Percentiles rank a stretch among this genome's conserved stretches.
These are phyloP conservation scores for Sebastes oblongus DNA, from an alignment of 2,797 vertebrate species.

Conservation along the genomic window DNA sequence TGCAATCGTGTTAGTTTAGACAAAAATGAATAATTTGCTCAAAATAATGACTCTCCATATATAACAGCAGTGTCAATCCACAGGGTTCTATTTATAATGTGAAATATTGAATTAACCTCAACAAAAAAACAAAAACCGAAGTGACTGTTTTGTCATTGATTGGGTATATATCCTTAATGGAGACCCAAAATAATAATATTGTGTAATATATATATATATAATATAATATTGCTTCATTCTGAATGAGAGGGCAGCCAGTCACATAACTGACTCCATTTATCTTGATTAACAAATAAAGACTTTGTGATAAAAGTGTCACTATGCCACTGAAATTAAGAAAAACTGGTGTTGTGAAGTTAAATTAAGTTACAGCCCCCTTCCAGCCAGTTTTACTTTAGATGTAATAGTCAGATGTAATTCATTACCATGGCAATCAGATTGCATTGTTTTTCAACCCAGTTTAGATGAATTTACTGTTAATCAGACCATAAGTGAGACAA, in stretches of 20 bases:
- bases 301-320: neutral
- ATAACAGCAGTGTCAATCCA: neutral
- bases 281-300: neutral
- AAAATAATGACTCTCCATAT: neutral
- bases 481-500: too few species aligned
- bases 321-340: fast-evolving
- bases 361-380: too few species aligned
- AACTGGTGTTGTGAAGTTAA: too few species aligned
- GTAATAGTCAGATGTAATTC: too few species aligned
- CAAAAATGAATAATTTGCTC: fast-evolving
- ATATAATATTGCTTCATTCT: too few species aligned
- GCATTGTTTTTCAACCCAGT: too few species aligned
- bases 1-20: neutral
- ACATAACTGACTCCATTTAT: neutral
- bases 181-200: neutral
- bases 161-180: neutral
- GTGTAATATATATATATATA: too few species aligned
- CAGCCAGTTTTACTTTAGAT: too few species aligned
- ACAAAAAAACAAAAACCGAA: neutral
- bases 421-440: too few species aligned
- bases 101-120: neutral
- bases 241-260: too few species aligned
- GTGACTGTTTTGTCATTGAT: neutral
- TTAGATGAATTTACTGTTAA: too few species aligned
- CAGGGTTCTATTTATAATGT: neutral